Evolutionary conservation across 2,797 vertebrate species (phyloP).

Genomic region (Hippocampus kuda): DNA sequence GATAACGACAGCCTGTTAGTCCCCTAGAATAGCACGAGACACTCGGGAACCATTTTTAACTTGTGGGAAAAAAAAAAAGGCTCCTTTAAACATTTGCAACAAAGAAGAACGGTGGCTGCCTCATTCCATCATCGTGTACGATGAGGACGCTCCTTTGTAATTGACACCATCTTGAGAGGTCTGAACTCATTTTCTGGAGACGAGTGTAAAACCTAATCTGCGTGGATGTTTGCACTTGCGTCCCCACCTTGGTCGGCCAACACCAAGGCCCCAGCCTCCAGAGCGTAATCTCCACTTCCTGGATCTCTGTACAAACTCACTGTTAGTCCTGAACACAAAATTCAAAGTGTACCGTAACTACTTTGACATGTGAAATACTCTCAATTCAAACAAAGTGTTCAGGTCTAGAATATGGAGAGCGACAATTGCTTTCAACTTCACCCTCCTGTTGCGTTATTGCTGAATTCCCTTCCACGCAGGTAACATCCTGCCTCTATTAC

Average conservation of each 20-base stretch:
- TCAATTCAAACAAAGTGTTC: too few species aligned
- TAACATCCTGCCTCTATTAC: neutral
- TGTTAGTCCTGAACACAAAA: conserved; percentile 70
- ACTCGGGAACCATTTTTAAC: neutral
- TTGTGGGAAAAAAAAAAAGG: neutral
- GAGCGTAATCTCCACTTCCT: conserved; percentile 84
- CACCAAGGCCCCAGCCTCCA: conserved; percentile 93
- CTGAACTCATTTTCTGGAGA: neutral
- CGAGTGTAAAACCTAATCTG: neutral
- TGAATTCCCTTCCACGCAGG: neutral
- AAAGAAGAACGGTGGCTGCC: neutral
- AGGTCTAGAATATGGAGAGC: neutral
- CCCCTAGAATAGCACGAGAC: neutral
- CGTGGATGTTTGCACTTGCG: neutral
- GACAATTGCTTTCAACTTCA: neutral
- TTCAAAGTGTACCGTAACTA: neutral
- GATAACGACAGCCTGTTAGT: neutral
- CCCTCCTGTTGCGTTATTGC: neutral
- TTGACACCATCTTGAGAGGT: neutral
- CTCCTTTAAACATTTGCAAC: neutral
- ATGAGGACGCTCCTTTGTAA: neutral
- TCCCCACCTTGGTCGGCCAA: conserved; percentile 69
- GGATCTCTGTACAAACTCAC: conserved; percentile 87
- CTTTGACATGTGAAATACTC: too few species aligned
- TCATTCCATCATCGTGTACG: neutral